Percentiles rank a stretch among this genome's conserved stretches.
phyloP scores from a whole-genome alignment of 2,113 vertebrate species.

The Indri indri region DNA sequence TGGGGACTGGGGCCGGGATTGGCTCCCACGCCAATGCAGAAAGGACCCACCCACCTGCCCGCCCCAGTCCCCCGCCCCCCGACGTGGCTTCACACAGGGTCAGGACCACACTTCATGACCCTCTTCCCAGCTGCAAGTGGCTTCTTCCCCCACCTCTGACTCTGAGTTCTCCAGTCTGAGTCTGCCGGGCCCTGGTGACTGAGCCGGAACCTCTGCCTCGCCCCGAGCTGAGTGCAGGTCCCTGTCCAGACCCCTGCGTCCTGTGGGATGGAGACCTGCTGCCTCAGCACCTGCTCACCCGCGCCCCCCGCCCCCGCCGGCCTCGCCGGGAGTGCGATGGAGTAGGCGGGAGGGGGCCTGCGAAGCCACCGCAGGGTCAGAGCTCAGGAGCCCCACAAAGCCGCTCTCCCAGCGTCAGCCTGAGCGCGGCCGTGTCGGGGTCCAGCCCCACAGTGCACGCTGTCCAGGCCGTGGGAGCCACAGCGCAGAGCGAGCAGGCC shows the following conservation, averaged over 20 bases:
- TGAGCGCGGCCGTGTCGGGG: rapidly evolving
- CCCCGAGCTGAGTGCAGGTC: neutral
- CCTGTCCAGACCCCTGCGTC: neutral
- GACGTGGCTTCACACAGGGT: neutral
- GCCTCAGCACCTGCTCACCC: rapidly evolving
- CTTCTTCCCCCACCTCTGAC: neutral
- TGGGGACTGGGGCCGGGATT: neutral
- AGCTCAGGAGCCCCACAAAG: neutral
- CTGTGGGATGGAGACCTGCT: neutral
- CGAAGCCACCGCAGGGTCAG: neutral
- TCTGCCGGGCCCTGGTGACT: neutral
- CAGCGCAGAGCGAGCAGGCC: neutral
- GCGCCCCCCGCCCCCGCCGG: too few species aligned
- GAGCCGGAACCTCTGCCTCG: neutral
- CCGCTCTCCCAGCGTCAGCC: too few species aligned
- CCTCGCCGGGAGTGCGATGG: rapidly evolving
- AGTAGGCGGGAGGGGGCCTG: neutral
- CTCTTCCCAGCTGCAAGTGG: neutral
- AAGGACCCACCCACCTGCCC: neutral
- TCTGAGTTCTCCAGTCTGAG: neutral
- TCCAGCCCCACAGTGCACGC: rapidly evolving
- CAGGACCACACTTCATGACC: neutral
- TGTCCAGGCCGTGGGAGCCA: neutral
- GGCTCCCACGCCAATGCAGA: neutral
- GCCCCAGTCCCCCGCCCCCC: rapidly evolving